Conservation (phyloP, 2,797 vertebrate genomes). For the Rousettus madagascariensis region DNA sequence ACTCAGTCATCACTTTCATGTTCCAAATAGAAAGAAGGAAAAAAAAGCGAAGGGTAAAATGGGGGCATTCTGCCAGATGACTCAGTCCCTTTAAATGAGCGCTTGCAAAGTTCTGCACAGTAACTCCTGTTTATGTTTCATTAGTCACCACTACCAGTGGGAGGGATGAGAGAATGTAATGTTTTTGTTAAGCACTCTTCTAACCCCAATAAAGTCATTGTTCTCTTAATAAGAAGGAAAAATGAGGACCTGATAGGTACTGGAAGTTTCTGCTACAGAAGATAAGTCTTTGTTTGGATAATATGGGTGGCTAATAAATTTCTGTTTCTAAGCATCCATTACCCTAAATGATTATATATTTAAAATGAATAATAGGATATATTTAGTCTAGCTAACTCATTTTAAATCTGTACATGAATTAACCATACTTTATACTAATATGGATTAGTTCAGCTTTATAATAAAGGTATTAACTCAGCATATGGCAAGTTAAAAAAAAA, state of each 20-base stretch:
- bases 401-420: constrained; percentile 60
- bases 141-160: not conserved
- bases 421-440: constrained; percentile 59
- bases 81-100: not conserved
- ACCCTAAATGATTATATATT: constrained; percentile 51
- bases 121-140: not conserved
- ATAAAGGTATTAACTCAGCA: constrained; percentile 55
- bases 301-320: not conserved
- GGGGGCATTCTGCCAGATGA: not conserved
- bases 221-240: constrained; percentile 22
- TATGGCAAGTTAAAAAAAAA: constrained; percentile 54
- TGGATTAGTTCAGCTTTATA: constrained; percentile 63
- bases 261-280: constrained; percentile 2
- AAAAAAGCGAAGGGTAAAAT: not conserved
- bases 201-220: constrained; percentile 3
- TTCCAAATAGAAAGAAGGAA: not conserved
- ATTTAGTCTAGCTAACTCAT: constrained; percentile 59
- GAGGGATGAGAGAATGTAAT: not conserved
- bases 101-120: not conserved
- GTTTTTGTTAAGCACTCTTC: not conserved
- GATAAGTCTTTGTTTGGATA: constrained; percentile 54
- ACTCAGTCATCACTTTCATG: not conserved
- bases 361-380: constrained; percentile 44
- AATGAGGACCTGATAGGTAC: not conserved
- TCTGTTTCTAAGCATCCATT: constrained; percentile 36